phyloP scores from a whole-genome alignment of 2,888 invertebrate genomes.

The Melinaea marsaeus region DNA sequence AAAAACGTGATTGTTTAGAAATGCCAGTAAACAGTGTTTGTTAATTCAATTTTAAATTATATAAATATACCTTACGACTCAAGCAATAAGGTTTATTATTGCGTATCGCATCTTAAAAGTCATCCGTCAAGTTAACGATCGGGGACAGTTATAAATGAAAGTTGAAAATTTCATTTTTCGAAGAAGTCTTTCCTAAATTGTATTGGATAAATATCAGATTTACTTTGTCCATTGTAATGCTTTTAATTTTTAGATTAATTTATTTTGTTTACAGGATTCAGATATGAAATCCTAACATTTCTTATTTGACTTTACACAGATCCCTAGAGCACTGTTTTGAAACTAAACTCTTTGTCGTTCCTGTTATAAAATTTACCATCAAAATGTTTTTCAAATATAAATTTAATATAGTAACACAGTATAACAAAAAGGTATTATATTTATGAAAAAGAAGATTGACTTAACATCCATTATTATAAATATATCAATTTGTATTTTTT shows the following conservation, averaged over 20 bases:
- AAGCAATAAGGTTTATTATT: constrained; percentile 10
- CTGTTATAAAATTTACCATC: too few relatives aligned
- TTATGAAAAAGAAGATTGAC: too few relatives aligned
- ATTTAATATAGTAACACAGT: too few relatives aligned
- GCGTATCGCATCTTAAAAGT: constrained; percentile 9
- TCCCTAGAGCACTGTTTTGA: too few relatives aligned
- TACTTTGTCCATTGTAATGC: not conserved
- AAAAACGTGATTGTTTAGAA: constrained; percentile 18
- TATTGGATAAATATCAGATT: constrained; percentile 2
- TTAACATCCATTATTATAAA: too few relatives aligned
- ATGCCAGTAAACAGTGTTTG: constrained; percentile 22
- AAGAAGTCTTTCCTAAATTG: constrained; percentile 1
- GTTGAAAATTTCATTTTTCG: constrained; percentile 13
- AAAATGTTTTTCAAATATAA: too few relatives aligned
- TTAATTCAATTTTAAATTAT: constrained; percentile 7
- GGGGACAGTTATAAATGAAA: constrained; percentile 23
- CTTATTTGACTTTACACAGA: not conserved
- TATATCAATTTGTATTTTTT: too few relatives aligned
- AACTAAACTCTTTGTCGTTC: too few relatives aligned
- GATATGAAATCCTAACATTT: not conserved
- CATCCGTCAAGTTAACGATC: constrained; percentile 21
- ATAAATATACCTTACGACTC: constrained; percentile 6
- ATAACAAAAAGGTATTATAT: too few relatives aligned
- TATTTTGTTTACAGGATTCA: not conserved
- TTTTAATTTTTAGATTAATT: not conserved